Conservation (phyloP, 2,797 vertebrate genomes). For the Salmo trutta region DNA sequence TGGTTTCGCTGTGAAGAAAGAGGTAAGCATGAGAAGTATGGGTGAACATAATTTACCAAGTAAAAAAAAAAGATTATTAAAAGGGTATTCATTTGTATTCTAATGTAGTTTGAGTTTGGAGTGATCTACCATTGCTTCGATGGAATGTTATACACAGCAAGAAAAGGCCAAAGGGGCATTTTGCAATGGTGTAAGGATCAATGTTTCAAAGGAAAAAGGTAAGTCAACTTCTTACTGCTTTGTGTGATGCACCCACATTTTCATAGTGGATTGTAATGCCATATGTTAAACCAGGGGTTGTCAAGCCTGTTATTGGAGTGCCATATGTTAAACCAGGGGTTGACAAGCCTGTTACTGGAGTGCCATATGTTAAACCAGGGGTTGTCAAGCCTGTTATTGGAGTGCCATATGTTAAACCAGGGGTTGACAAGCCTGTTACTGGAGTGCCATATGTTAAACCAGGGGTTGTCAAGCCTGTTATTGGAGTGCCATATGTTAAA, state of each 20-base stretch:
- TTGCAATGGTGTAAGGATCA: constrained; percentile 82
- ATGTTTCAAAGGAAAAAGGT: constrained; percentile 84
- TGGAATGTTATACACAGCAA: constrained; percentile 84
- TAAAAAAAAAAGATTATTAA: not conserved
- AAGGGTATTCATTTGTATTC: not conserved
- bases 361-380: too few relatives aligned
- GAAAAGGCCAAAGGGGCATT: constrained; percentile 83
- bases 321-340: too few relatives aligned
- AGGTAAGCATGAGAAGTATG: constrained; percentile 66
- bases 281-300: too few relatives aligned
- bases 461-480: too few relatives aligned
- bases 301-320: too few relatives aligned
- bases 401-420: too few relatives aligned
- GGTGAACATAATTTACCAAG: not conserved
- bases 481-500: too few relatives aligned
- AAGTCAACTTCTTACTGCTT: constrained; percentile 5
- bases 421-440: too few relatives aligned
- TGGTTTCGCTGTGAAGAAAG: constrained; percentile 85
- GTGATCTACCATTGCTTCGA: constrained; percentile 88
- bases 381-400: too few relatives aligned
- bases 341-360: too few relatives aligned
- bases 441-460: too few relatives aligned
- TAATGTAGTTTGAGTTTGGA: constrained; percentile 80
- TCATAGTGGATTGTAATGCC: not conserved
- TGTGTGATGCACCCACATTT: not conserved